Evolutionary conservation across 2,797 vertebrate genomes (phyloP).

Genomic region (Esox masquinongy): DNA sequence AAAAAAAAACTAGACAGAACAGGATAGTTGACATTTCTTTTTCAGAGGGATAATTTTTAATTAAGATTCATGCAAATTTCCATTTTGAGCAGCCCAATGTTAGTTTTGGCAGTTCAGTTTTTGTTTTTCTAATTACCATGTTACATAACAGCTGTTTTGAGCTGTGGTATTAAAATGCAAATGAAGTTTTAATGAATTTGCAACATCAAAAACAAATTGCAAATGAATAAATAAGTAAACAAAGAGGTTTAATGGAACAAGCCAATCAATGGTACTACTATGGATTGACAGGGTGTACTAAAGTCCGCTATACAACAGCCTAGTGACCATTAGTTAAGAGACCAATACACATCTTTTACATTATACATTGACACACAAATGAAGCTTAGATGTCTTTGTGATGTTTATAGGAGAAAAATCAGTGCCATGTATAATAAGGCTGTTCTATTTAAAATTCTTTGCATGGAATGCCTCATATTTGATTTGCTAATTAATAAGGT

Average conservation of each 20-base stretch:
- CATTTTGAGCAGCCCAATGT: slow-evolving; percentile 49
- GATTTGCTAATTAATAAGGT: background rate
- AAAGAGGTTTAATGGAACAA: slow-evolving; percentile 43
- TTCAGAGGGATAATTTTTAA: slow-evolving; percentile 53
- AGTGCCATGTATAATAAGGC: slow-evolving; percentile 28
- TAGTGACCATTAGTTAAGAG: slow-evolving; percentile 10
- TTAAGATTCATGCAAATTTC: slow-evolving; percentile 62
- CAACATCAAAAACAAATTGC: slow-evolving; percentile 42
- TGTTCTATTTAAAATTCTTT: background rate
- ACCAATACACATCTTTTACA: slow-evolving; percentile 32
- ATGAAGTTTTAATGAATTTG: slow-evolving; percentile 54
- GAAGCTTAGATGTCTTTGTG: slow-evolving; percentile 45
- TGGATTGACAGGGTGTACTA: slow-evolving; percentile 20
- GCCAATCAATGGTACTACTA: slow-evolving; percentile 17
- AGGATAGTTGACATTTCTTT: slow-evolving; percentile 14
- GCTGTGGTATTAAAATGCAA: slow-evolving; percentile 60
- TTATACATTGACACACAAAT: slow-evolving; percentile 52
- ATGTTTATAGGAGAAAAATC: slow-evolving; percentile 43
- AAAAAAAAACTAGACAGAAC: slow-evolving; percentile 30
- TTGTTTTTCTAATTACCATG: slow-evolving; percentile 55
- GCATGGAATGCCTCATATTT: background rate
- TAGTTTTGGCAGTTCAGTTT: slow-evolving; percentile 42
- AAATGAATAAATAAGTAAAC: slow-evolving; percentile 55
- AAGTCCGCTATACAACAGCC: slow-evolving; percentile 11
- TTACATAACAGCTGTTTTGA: slow-evolving; percentile 50